Evolutionary conservation across 2,113 vertebrate genomes (phyloP).

Genomic region (Microcebus ravelobensis): DNA sequence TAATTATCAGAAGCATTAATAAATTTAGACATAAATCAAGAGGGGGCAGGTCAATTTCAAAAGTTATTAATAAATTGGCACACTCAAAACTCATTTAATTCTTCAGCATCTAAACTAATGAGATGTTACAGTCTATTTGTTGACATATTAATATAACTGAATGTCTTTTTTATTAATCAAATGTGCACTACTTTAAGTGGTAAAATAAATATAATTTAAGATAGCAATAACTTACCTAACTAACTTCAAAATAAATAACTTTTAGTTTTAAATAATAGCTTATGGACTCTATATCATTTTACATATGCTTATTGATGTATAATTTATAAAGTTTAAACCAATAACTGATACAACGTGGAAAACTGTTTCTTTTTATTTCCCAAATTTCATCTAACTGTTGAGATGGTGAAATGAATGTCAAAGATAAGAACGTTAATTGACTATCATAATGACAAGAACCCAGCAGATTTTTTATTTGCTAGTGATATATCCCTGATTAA

Average conservation of each 20-base stretch:
- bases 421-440: neutral
- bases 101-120: conserved; percentile 69
- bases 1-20: conserved; percentile 80
- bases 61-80: conserved; percentile 79
- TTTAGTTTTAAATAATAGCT: neutral
- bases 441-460: neutral
- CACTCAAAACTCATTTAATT: conserved; percentile 78
- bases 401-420: neutral
- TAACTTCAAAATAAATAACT: conserved; percentile 32
- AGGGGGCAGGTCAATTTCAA: conserved; percentile 69
- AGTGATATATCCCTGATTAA: neutral
- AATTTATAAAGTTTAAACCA: conserved; percentile 32
- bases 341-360: neutral
- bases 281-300: neutral
- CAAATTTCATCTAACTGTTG: neutral
- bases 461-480: neutral
- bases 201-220: conserved; percentile 1
- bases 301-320: neutral
- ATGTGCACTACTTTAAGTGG: neutral
- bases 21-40: conserved; percentile 73
- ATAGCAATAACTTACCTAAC: neutral
- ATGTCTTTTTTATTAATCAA: conserved; percentile 39
- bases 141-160: conserved; percentile 22
- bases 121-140: conserved; percentile 57
- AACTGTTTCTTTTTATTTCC: neutral